Percentiles rank a stretch among this genome's conserved stretches.
Conservation (phyloP, 2,888 invertebrate genomes). For the Phragmatobia fuliginosa region DNA sequence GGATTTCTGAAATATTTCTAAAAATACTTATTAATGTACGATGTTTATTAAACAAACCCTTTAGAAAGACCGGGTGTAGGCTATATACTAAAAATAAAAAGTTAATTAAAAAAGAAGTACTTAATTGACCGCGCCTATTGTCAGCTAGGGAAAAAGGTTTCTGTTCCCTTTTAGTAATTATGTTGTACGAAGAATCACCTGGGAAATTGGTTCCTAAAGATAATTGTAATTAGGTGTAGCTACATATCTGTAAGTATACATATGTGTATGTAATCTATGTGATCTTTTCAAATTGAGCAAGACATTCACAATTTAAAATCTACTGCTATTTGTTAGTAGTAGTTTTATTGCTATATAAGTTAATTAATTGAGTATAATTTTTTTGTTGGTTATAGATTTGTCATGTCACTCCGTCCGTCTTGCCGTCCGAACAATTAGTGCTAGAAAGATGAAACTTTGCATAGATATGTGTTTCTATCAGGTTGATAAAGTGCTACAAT, state of each 20-base stretch:
- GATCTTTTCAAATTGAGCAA: not conserved
- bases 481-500: no score
- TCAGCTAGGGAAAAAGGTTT: constrained; percentile 15
- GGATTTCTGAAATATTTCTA: not conserved
- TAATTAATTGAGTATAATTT: no score
- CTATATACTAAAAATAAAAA: constrained; percentile 7
- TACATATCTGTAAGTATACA: no score
- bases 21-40: not conserved
- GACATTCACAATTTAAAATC: not conserved
- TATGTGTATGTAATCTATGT: not conserved
- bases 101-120: constrained; percentile 11
- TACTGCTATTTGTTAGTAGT: not conserved
- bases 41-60: not conserved
- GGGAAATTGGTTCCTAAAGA: constrained; percentile 15
- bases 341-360: no score
- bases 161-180: constrained; percentile 17
- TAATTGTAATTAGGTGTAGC: not conserved
- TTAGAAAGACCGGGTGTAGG: not conserved
- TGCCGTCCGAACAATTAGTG: no score
- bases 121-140: constrained; percentile 19
- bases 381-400: no score
- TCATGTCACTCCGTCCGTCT: no score
- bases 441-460: no score
- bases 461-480: no score
- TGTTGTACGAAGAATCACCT: constrained; percentile 4